Conservation (phyloP, 2,113 vertebrate genomes). For the Alexandromys fortis region DNA sequence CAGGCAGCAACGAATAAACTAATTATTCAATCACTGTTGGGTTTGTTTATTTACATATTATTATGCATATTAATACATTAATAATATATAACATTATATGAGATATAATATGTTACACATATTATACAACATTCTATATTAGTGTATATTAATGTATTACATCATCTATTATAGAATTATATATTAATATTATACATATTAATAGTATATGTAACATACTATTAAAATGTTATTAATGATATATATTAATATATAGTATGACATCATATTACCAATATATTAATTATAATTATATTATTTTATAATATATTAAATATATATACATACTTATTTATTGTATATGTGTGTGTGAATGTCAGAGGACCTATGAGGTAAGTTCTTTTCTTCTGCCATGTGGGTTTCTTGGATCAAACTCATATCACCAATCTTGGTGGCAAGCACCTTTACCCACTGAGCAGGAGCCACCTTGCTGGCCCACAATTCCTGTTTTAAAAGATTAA, state of each 20-base stretch:
- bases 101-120: neutral
- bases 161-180: too few relatives aligned
- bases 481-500: conserved; percentile 18
- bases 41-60: too few relatives aligned
- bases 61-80: too few relatives aligned
- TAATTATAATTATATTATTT: too few relatives aligned
- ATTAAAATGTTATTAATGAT: too few relatives aligned
- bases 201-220: too few relatives aligned
- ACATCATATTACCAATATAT: too few relatives aligned
- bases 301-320: neutral
- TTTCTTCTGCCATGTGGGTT: neutral
- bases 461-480: neutral
- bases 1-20: neutral
- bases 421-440: neutral
- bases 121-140: neutral
- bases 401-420: neutral
- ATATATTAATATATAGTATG: too few relatives aligned
- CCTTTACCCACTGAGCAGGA: neutral
- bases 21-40: neutral
- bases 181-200: too few relatives aligned
- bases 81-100: too few relatives aligned
- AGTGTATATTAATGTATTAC: too few relatives aligned
- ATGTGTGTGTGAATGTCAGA: too few relatives aligned
- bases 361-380: neutral
- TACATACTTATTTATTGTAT: neutral